Evolutionary conservation across 2,888 invertebrate genomes (phyloP).

Genomic region (Iselma pallidipennis): DNA sequence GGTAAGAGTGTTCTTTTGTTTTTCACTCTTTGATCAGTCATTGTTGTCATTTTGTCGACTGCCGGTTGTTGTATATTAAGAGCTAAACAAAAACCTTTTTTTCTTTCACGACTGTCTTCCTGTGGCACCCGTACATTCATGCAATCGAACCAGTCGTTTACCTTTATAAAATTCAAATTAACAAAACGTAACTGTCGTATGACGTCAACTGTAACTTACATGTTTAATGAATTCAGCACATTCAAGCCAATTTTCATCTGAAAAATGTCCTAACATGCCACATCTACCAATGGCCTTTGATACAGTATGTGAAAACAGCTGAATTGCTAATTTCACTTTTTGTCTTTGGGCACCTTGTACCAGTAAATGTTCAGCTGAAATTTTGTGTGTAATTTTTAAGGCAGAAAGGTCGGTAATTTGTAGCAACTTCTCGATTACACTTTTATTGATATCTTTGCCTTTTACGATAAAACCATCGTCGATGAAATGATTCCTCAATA

Average conservation of each 20-base stretch:
- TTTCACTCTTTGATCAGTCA: slow-evolving; percentile 24
- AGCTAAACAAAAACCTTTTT: slow-evolving; percentile 30
- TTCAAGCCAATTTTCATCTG: slow-evolving; percentile 28
- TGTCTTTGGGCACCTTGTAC: slow-evolving; percentile 25
- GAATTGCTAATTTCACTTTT: slow-evolving; percentile 32
- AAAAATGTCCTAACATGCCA: slow-evolving; percentile 21
- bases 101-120: slow-evolving; percentile 26
- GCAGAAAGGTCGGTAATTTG: slow-evolving; percentile 5
- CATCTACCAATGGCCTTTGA: slow-evolving; percentile 29
- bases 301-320: slow-evolving; percentile 37
- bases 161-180: slow-evolving; percentile 4
- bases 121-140: slow-evolving; percentile 27
- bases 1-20: slow-evolving; percentile 26
- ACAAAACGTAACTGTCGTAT: neutral
- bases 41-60: slow-evolving; percentile 27
- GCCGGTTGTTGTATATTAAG: slow-evolving; percentile 26
- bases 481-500: slow-evolving; percentile 32
- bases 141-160: slow-evolving; percentile 35
- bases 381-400: slow-evolving; percentile 15
- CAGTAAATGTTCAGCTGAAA: slow-evolving; percentile 4
- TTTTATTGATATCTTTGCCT: slow-evolving; percentile 14
- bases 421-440: neutral
- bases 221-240: slow-evolving; percentile 25
- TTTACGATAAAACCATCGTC: slow-evolving; percentile 28
- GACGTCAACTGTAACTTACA: neutral